These are phyloP conservation scores for Pampus argenteus DNA, from an alignment of 2,797 vertebrate genomes.

Conservation along the genomic window DNA sequence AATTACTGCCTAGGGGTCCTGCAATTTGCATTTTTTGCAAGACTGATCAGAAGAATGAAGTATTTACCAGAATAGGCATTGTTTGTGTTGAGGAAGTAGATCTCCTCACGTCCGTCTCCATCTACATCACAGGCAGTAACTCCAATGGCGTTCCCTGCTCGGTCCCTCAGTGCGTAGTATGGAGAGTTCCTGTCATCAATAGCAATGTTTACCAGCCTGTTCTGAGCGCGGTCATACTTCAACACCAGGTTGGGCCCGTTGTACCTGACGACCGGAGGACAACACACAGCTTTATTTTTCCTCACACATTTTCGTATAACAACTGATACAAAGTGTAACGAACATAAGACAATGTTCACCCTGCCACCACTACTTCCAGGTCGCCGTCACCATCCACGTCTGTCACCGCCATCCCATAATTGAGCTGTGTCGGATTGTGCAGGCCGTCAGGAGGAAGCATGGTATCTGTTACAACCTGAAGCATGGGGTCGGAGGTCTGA, in stretches of 20 bases:
- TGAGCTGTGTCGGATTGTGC: constrained; percentile 94
- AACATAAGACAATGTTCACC: constrained; percentile 75
- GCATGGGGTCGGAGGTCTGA: constrained; percentile 83
- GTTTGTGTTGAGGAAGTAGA: constrained; percentile 99
- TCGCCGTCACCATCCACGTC: constrained; percentile 93
- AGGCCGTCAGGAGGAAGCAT: constrained; percentile 89
- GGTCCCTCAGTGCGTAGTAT: constrained; percentile 90
- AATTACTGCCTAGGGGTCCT: background rate
- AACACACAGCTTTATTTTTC: background rate
- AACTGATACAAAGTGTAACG: background rate
- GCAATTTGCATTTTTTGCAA: background rate
- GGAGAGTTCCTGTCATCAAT: constrained; percentile 89
- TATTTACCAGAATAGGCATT: constrained; percentile 93
- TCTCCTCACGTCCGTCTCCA: constrained; percentile 93
- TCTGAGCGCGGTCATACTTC: constrained; percentile 87
- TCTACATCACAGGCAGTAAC: constrained; percentile 96
- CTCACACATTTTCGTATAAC: background rate
- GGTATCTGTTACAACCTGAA: constrained; percentile 84
- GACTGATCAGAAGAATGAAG: background rate
- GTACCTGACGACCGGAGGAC: constrained; percentile 85
- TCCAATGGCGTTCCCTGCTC: constrained; percentile 91
- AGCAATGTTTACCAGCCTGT: constrained; percentile 89
- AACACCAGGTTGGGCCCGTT: constrained; percentile 95
- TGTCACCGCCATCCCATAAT: constrained; percentile 94
- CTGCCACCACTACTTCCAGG: constrained; percentile 93